Percentiles rank a stretch among this genome's conserved stretches.
Conservation (phyloP, 2,797 vertebrate genomes). For the Bradypodion ventrale region DNA sequence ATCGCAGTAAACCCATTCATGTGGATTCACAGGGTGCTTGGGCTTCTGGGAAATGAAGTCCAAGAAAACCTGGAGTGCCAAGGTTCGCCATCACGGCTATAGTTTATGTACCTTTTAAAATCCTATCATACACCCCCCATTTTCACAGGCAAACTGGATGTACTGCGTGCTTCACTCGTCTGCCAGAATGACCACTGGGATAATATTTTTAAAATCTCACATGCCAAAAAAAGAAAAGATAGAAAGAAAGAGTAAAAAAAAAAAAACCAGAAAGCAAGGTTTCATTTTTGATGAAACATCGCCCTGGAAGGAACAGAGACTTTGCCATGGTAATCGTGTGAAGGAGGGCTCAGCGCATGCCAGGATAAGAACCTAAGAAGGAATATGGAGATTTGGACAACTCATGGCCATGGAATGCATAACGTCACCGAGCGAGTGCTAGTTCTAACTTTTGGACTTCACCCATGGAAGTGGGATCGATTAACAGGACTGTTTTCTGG, state of each 20-base stretch:
- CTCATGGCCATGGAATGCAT: conserved; percentile 34
- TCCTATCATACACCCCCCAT: no score
- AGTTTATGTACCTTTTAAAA: no score
- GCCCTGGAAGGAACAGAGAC: not conserved
- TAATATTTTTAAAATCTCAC: no score
- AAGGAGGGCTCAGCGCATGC: not conserved
- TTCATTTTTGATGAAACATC: not conserved
- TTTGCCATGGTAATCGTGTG: not conserved
- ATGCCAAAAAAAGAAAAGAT: not conserved
- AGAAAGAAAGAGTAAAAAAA: not conserved
- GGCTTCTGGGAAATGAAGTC: no score
- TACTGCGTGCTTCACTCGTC: no score
- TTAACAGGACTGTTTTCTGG: not conserved
- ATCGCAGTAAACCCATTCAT: no score
- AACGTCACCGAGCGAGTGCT: conserved; percentile 36
- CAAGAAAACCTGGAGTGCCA: no score
- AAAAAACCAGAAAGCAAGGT: not conserved
- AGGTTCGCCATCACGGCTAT: no score
- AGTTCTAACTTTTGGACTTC: not conserved
- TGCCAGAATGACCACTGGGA: no score
- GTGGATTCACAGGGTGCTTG: no score
- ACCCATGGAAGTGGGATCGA: not conserved
- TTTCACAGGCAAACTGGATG: no score
- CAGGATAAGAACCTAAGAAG: not conserved
- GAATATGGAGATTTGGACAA: not conserved